Evolutionary conservation across 2,888 invertebrate genomes (phyloP).

Genomic region (Temnothorax unifasciatus): DNA sequence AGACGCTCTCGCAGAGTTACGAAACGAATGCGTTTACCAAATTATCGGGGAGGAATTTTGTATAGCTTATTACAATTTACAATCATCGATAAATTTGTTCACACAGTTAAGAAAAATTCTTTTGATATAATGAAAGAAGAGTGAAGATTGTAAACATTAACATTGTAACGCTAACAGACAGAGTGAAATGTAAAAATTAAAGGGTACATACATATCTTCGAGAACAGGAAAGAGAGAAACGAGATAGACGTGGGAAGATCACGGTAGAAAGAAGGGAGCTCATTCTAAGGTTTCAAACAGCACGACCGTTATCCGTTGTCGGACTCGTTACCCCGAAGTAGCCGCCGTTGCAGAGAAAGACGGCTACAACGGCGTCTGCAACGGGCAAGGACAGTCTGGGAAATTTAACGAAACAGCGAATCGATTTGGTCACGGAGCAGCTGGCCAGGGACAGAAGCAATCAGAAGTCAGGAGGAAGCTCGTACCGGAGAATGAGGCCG

Average conservation of each 20-base stretch:
- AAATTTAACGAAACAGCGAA: slow-evolving; percentile 78
- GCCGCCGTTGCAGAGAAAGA: slow-evolving; percentile 59
- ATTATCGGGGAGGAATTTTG: slow-evolving; percentile 47
- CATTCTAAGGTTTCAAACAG: slow-evolving; percentile 39
- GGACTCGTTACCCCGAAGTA: slow-evolving; percentile 67
- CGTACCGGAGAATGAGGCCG: slow-evolving; percentile 69
- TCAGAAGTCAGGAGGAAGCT: slow-evolving; percentile 80
- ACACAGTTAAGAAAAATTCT: neutral
- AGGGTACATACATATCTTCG: neutral
- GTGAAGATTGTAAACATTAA: neutral
- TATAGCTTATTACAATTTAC: slow-evolving; percentile 6
- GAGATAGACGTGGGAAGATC: neutral
- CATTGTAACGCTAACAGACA: neutral
- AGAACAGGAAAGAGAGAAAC: neutral
- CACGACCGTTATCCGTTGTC: slow-evolving; percentile 54
- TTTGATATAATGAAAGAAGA: neutral
- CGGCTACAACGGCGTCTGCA: slow-evolving; percentile 50
- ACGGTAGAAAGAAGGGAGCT: slow-evolving; percentile 17
- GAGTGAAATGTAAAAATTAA: neutral
- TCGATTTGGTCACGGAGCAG: slow-evolving; percentile 81
- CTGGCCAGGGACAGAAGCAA: slow-evolving; percentile 82
- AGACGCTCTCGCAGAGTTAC: slow-evolving; percentile 15
- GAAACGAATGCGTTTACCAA: slow-evolving; percentile 57
- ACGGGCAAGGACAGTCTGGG: slow-evolving; percentile 62
- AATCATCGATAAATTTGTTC: slow-evolving; percentile 32